Evolutionary conservation across 1,140 invertebrate species (phyloP).

Genomic region (Trissolcus basalis): DNA sequence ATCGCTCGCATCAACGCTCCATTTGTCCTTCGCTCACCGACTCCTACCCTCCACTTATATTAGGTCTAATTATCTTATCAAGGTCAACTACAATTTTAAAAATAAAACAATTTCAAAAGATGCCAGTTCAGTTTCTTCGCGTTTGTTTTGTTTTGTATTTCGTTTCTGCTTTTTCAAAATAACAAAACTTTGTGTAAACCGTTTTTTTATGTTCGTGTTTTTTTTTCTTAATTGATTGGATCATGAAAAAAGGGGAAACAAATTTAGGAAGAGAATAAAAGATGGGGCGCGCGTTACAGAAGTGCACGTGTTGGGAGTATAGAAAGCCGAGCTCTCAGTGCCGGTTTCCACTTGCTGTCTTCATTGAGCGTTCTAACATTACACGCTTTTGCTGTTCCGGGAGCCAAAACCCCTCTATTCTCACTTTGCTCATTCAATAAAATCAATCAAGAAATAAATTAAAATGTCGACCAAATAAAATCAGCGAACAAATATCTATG

Average conservation of each 20-base stretch:
- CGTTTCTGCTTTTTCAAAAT: no score
- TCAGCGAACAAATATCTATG: no score
- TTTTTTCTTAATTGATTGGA: no score
- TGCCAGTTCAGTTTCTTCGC: no score
- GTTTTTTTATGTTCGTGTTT: no score
- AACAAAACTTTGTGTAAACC: no score
- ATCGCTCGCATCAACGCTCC: background rate
- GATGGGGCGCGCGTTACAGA: background rate
- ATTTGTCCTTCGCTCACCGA: conserved; percentile 7
- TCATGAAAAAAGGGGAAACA: background rate
- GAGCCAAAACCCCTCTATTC: conserved; percentile 47
- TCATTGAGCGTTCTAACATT: conserved; percentile 56
- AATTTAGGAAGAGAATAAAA: background rate
- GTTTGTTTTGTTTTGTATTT: no score
- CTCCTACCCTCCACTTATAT: no score
- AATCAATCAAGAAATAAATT: conserved; percentile 41
- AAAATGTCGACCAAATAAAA: no score
- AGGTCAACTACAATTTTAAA: no score
- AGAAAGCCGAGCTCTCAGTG: conserved; percentile 31
- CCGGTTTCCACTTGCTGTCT: conserved; percentile 51
- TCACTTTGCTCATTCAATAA: conserved; percentile 34
- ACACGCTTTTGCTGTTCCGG: conserved; percentile 50
- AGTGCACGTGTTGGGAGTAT: conserved; percentile 37
- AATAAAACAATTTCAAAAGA: no score
- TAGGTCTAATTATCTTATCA: no score